Percentiles rank a stretch among this genome's conserved stretches.
Evolutionary conservation across 2,113 vertebrate genomes (phyloP).

Genomic region (Synodontis membranacea): DNA sequence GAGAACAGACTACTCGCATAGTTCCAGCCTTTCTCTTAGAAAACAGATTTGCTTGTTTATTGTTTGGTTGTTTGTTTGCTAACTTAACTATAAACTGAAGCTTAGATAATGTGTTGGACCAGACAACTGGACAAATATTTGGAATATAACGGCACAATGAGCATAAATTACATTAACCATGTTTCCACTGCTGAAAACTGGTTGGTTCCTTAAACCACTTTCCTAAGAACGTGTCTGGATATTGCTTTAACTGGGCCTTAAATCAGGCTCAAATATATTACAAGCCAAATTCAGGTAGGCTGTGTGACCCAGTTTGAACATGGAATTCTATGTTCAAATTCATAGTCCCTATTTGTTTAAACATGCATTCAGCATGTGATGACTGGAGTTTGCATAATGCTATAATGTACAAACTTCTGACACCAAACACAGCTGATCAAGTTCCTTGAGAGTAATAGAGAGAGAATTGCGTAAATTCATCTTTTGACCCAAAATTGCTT

Average conservation of each 20-base stretch:
- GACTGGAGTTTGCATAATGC: background rate
- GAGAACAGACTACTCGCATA: slow-evolving; percentile 46
- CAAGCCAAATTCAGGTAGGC: background rate
- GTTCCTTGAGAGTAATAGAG: background rate
- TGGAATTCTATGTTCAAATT: background rate
- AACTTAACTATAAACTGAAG: slow-evolving; percentile 41
- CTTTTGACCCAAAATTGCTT: background rate
- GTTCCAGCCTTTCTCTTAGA: slow-evolving; percentile 25
- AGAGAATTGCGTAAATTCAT: background rate
- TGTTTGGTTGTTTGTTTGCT: slow-evolving; percentile 52
- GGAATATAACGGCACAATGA: background rate
- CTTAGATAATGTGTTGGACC: slow-evolving; percentile 1
- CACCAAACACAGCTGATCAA: background rate
- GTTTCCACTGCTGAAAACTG: background rate
- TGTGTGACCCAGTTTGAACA: background rate
- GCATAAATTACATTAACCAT: slow-evolving; percentile 15
- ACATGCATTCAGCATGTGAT: background rate
- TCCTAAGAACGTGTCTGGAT: background rate
- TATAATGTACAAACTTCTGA: background rate
- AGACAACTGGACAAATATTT: slow-evolving; percentile 30
- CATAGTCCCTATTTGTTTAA: background rate
- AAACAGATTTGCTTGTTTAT: slow-evolving; percentile 27
- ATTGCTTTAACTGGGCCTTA: background rate
- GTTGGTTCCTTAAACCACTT: background rate
- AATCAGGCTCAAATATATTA: background rate